Percentiles rank a stretch among this genome's conserved stretches.
phyloP scores from a whole-genome alignment of 1,140 invertebrate genomes.

The Ptiloglossa arizonensis region DNA sequence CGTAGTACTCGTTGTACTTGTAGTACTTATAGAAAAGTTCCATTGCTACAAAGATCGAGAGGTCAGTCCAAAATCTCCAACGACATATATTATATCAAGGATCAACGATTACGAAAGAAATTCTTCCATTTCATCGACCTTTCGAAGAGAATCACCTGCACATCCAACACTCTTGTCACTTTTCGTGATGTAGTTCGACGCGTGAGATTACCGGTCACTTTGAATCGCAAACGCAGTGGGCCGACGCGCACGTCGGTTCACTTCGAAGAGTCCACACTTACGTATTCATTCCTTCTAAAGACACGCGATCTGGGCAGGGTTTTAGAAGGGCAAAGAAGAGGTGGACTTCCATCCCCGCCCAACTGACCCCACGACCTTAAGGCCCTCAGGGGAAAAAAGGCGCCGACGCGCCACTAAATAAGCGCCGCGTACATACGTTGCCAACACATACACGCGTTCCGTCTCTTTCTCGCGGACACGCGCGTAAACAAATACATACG shows the following conservation, averaged over 20 bases:
- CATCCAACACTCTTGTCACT: not conserved
- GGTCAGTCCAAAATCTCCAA: no score
- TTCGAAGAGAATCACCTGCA: not conserved
- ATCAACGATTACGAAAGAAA: no score
- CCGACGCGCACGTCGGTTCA: not conserved
- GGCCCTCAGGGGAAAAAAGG: constrained; percentile 52
- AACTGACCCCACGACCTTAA: constrained; percentile 63
- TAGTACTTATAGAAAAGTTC: no score
- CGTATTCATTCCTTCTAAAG: constrained; percentile 34
- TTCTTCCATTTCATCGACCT: no score
- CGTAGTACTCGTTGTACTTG: no score
- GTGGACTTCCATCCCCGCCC: constrained; percentile 56
- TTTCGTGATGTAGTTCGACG: not conserved
- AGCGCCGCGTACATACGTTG: constrained; percentile 40
- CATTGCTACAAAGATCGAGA: no score
- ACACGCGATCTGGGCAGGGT: constrained; percentile 39
- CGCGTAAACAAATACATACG: constrained; percentile 7
- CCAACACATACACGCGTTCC: not conserved
- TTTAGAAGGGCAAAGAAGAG: constrained; percentile 43
- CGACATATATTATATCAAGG: no score
- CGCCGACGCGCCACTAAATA: constrained; percentile 69
- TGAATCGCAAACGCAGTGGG: constrained; percentile 7
- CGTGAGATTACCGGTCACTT: not conserved
- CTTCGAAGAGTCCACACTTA: constrained; percentile 22
- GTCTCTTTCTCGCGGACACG: not conserved